Evolutionary conservation across 2,113 vertebrate species (phyloP).

Genomic region (Nematolebias whitei): DNA sequence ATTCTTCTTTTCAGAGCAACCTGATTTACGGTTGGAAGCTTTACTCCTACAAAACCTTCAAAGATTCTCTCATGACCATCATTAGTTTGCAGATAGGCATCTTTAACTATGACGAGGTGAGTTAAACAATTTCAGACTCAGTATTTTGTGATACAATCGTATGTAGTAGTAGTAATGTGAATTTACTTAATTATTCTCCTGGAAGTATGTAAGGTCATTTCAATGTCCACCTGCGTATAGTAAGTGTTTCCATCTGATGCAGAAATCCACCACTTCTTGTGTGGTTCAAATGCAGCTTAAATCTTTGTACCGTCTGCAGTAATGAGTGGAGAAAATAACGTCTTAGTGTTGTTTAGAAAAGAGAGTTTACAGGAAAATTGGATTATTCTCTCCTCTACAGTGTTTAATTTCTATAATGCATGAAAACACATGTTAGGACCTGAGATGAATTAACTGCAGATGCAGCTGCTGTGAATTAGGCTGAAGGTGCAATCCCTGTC

Average conservation of each 20-base stretch:
- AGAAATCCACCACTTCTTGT: too few relatives aligned
- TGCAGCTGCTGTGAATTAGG: too few relatives aligned
- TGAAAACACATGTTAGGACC: too few relatives aligned
- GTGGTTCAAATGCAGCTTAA: not conserved
- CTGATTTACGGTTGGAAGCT: slow-evolving; percentile 91
- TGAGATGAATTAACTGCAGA: too few relatives aligned
- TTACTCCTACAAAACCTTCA: slow-evolving; percentile 86
- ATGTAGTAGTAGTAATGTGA: not conserved
- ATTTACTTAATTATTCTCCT: not conserved
- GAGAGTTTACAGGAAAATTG: too few relatives aligned
- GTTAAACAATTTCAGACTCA: not conserved
- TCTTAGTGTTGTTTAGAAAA: too few relatives aligned
- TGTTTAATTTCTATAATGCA: too few relatives aligned
- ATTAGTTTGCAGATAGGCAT: slow-evolving; percentile 91
- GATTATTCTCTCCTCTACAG: too few relatives aligned
- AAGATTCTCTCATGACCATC: slow-evolving; percentile 84
- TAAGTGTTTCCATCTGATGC: not conserved
- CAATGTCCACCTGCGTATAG: not conserved
- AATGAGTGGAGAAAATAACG: not conserved
- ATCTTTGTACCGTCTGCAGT: not conserved
- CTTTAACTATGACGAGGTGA: slow-evolving; percentile 93
- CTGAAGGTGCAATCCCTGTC: too few relatives aligned
- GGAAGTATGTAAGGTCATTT: not conserved
- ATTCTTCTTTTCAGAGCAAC: slow-evolving; percentile 79
- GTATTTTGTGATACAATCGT: not conserved